Conservation (phyloP, 2,113 vertebrate species). For the Microtus pennsylvanicus region DNA sequence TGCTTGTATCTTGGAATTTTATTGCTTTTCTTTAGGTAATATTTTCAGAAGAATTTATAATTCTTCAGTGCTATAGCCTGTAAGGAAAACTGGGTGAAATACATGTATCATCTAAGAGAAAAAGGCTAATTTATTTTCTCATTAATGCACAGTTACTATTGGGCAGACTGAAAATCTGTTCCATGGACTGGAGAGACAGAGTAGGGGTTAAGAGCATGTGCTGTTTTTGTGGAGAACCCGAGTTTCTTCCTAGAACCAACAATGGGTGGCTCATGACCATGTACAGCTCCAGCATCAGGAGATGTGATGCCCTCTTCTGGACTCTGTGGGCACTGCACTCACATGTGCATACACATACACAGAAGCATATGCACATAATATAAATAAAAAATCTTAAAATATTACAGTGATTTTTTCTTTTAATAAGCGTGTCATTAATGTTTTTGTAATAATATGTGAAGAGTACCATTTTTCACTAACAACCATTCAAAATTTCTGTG, state of each 20-base stretch:
- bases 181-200: neutral
- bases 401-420: neutral
- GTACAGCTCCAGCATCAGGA: no score
- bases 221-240: neutral
- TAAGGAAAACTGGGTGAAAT: neutral
- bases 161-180: neutral
- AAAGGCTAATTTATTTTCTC: neutral
- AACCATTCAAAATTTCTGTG: neutral
- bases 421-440: neutral
- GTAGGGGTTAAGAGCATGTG: neutral
- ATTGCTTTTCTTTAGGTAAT: neutral
- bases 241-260: neutral
- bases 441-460: neutral
- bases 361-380: neutral
- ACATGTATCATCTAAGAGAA: neutral
- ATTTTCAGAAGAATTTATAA: neutral
- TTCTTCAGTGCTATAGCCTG: neutral
- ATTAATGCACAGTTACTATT: neutral
- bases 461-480: neutral
- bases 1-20: neutral
- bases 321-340: no score
- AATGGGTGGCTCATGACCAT: no score
- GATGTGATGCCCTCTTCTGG: neutral
- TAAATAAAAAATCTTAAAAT: neutral
- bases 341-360: neutral